Conservation (phyloP, 2,888 invertebrate species). For the Phytoseiulus persimilis region DNA sequence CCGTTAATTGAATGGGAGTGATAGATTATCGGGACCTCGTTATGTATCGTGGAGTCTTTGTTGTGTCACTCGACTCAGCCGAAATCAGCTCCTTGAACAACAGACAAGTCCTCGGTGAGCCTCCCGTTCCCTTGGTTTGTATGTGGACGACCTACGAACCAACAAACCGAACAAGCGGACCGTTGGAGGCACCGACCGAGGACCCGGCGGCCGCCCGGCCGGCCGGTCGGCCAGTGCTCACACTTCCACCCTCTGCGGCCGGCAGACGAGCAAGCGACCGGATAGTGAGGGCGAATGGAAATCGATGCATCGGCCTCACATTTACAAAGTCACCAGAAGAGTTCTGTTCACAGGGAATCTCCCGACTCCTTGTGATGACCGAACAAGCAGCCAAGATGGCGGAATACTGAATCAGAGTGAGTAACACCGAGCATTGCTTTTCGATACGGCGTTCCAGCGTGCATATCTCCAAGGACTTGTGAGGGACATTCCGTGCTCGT, state of each 20-base stretch:
- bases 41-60: not conserved
- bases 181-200: too few relatives aligned
- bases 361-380: not conserved
- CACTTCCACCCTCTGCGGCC: too few relatives aligned
- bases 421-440: too few relatives aligned
- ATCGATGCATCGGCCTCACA: constrained; percentile 5
- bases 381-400: not conserved
- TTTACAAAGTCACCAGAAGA: not conserved
- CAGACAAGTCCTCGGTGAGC: not conserved
- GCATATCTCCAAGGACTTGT: too few relatives aligned
- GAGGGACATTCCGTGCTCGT: too few relatives aligned
- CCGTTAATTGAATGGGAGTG: not conserved
- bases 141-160: too few relatives aligned
- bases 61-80: not conserved
- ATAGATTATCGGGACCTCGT: not conserved
- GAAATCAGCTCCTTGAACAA: not conserved
- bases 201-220: too few relatives aligned
- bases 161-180: too few relatives aligned
- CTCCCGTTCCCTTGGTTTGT: not conserved
- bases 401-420: not conserved
- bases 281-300: not conserved
- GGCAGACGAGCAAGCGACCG: too few relatives aligned
- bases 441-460: too few relatives aligned
- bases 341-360: not conserved
- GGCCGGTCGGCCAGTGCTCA: too few relatives aligned